Conservation (phyloP, 2,797 vertebrate species). For the Gambusia yucatana region DNA sequence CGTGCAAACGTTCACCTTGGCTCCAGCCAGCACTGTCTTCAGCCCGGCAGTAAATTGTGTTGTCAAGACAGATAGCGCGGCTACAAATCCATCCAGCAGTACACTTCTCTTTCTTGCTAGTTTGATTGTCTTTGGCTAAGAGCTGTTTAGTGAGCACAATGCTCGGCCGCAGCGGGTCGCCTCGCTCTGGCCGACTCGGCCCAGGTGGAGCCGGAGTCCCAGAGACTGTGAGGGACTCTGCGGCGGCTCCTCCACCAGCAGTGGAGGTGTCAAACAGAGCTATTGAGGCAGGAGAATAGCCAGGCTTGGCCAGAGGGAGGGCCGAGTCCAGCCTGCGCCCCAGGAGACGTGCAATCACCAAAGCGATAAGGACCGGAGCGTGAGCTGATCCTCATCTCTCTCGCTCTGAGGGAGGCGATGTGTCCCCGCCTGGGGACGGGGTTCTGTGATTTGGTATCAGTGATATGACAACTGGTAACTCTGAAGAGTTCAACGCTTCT, state of each 20-base stretch:
- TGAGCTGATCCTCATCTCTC: constrained; percentile 40
- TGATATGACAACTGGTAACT: neutral
- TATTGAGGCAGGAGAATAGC: constrained; percentile 86
- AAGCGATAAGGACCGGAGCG: constrained; percentile 85
- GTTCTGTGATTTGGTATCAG: neutral
- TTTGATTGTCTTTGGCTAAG: constrained; percentile 40
- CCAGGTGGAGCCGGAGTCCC: constrained; percentile 47
- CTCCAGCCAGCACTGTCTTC: constrained; percentile 62
- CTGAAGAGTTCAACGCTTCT: neutral
- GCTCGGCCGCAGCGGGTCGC: constrained; percentile 26
- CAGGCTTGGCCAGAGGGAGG: constrained; percentile 72
- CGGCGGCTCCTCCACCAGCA: neutral
- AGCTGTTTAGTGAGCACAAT: constrained; percentile 37
- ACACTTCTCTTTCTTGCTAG: constrained; percentile 14
- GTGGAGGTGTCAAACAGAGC: constrained; percentile 82
- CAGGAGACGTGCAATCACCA: constrained; percentile 83
- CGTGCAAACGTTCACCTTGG: constrained; percentile 78
- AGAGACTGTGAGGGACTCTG: constrained; percentile 56
- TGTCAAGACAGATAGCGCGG: constrained; percentile 72
- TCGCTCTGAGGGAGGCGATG: constrained; percentile 31
- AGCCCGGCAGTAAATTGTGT: constrained; percentile 77
- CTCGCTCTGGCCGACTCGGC: constrained; percentile 19
- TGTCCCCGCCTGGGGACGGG: neutral
- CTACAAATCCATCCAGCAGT: constrained; percentile 46
- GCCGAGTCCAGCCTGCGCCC: constrained; percentile 70